phyloP scores from a whole-genome alignment of 1,140 invertebrate genomes.

The Sinonovacula constricta region DNA sequence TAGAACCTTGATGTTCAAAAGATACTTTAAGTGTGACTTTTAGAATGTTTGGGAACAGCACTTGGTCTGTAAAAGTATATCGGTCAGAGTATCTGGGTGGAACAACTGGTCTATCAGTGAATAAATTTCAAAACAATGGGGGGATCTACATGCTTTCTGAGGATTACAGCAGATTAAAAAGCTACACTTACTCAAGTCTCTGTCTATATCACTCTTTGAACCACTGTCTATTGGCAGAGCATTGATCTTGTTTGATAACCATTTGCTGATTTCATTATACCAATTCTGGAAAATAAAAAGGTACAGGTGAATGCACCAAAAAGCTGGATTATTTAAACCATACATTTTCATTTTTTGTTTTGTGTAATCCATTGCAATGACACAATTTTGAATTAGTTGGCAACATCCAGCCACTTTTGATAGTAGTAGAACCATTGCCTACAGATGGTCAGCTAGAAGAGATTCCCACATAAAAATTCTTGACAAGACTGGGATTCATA shows the following conservation, averaged over 20 bases:
- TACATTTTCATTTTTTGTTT: no score
- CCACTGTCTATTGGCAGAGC: conserved; percentile 95
- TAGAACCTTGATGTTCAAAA: no score
- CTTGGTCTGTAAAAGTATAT: no score
- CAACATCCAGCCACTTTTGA: not conserved
- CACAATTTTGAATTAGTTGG: no score
- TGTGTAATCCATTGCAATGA: not conserved
- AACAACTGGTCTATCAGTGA: no score
- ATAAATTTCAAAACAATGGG: no score
- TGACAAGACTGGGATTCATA: no score
- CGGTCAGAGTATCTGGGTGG: no score
- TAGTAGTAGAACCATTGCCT: not conserved
- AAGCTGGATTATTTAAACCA: not conserved
- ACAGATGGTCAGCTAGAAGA: not conserved
- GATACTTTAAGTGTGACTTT: no score
- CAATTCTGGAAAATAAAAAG: conserved; percentile 87
- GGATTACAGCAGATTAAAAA: no score
- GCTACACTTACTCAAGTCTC: conserved; percentile 87
- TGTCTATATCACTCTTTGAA: conserved; percentile 92
- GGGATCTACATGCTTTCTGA: no score
- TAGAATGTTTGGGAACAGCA: no score
- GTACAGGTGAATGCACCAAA: not conserved
- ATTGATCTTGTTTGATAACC: conserved; percentile 91
- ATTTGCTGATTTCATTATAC: conserved; percentile 99
- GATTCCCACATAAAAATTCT: not conserved